Evolutionary conservation across 2,888 invertebrate species (phyloP), one percentile per base, ranked within the genome.

Genomic region (Erebia epiphron): DNA sequence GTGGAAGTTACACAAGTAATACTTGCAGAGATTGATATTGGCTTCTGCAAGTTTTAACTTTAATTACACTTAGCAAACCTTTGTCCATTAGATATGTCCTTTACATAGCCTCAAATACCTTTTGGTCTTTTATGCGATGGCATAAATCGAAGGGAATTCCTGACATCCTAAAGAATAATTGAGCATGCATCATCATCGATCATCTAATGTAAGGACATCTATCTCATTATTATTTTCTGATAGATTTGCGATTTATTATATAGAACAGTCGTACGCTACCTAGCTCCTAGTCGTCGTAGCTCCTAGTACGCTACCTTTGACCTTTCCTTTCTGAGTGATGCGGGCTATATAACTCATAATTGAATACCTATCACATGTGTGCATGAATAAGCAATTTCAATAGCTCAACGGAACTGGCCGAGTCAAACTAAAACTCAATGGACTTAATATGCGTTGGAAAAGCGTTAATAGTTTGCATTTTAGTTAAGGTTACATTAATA

Each of bases 321-420:
- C 86, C 86, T 90, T 87, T 88, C 76, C 74, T 75, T 80, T 80
- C 79, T 77, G 78, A 78, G 78, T 80, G 82, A 79, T 79, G 76
- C 77, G 79, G 71, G 79, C 76, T 72, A 74, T 72, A 73, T 74
- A 74, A 72, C 66, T 78, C 77, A 82, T 86, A 86, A 89, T 88
- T 89, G 83, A 88, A 87, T 86, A n/a, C n/a, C n/a, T n/a, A 79
- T 78, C 80, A 78, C 83, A 83, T 81, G 81, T 83, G 82, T 81
- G 83, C 83, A 85, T 86, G 85, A 84, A 88, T 86, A 86, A 86
- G 82, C 82, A 80, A 83, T 85, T 81, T 80, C 79, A 81, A 75
- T 75, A 76, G 56, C 73, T 71, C 67, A 61, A 71, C 67, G 56
- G 52, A 72, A 58, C 58, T 67, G 62, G 64, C 11, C 26, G 18